phyloP scores from a whole-genome alignment of 2,888 invertebrate genomes.

The Drosophila algonquin region DNA sequence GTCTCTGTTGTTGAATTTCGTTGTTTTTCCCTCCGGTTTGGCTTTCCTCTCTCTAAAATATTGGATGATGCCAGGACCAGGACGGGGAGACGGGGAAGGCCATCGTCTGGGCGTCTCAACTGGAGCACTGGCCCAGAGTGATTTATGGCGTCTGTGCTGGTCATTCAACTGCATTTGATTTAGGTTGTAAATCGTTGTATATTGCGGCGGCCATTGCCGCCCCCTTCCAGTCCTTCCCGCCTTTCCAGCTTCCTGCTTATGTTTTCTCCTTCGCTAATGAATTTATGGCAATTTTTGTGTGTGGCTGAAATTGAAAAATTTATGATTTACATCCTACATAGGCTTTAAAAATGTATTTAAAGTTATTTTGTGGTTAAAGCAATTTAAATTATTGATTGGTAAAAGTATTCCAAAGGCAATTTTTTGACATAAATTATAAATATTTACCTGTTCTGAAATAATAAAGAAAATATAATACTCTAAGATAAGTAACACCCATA shows the following conservation, averaged over 20 bases:
- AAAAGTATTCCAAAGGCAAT: no score
- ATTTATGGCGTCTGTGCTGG: slow-evolving; percentile 80
- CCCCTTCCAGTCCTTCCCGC: slow-evolving; percentile 44
- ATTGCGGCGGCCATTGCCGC: slow-evolving; percentile 46
- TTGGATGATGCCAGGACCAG: slow-evolving; percentile 51
- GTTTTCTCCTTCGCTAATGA: slow-evolving; percentile 70
- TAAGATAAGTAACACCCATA: no score
- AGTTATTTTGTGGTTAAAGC: neutral
- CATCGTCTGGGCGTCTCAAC: slow-evolving; percentile 66
- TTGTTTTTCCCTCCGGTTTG: slow-evolving; percentile 18
- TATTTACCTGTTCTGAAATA: no score
- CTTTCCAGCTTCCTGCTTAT: slow-evolving; percentile 61
- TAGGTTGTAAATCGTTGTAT: slow-evolving; percentile 80
- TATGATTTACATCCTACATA: neutral
- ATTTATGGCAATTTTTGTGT: slow-evolving; percentile 66
- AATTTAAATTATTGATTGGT: neutral
- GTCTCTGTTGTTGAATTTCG: neutral
- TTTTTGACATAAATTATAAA: no score
- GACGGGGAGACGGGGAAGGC: slow-evolving; percentile 15
- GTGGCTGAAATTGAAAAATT: neutral
- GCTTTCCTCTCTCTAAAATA: slow-evolving; percentile 61
- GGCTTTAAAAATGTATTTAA: neutral
- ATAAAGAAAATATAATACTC: no score
- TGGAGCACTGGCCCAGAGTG: slow-evolving; percentile 61
- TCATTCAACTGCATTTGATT: slow-evolving; percentile 81